Evolutionary conservation across 2,888 invertebrate genomes (phyloP).

Genomic region (Nomada fabriciana): DNA sequence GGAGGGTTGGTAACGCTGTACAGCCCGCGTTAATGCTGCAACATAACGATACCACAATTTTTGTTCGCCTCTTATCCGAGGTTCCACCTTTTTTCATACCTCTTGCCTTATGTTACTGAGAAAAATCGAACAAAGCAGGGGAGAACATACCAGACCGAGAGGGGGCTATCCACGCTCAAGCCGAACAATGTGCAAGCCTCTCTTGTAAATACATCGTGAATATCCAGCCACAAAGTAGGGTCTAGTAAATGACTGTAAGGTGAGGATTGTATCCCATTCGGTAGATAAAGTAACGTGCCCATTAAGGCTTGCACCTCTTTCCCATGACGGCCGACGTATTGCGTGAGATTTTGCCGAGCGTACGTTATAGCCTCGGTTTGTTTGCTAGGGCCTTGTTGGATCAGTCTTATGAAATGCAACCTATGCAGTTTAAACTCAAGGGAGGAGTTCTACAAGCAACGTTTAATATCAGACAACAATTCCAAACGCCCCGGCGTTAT

Average conservation of each 20-base stretch:
- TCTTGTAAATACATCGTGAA: slow-evolving; percentile 95
- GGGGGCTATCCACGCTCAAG: slow-evolving; percentile 94
- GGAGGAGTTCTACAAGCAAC: slow-evolving; percentile 86
- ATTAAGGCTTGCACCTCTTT: slow-evolving; percentile 94
- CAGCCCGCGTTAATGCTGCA: slow-evolving; percentile 95
- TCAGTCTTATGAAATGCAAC: slow-evolving; percentile 91
- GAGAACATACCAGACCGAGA: slow-evolving; percentile 90
- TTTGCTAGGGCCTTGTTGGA: slow-evolving; percentile 88
- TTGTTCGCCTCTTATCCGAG: not conserved
- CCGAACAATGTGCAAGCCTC: slow-evolving; percentile 97
- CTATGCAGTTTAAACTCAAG: slow-evolving; percentile 94
- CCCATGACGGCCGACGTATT: slow-evolving; percentile 91
- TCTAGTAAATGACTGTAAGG: slow-evolving; percentile 92
- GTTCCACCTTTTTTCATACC: too few species aligned
- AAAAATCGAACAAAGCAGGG: not conserved
- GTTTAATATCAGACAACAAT: not conserved
- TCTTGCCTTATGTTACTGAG: not conserved
- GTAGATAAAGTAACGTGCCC: slow-evolving; percentile 93
- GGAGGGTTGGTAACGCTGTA: slow-evolving; percentile 95
- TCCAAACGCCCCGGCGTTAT: not conserved
- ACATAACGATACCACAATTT: slow-evolving; percentile 52
- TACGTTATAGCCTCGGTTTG: slow-evolving; percentile 95
- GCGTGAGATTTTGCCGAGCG: slow-evolving; percentile 93
- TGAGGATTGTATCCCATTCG: slow-evolving; percentile 91
- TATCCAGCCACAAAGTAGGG: slow-evolving; percentile 90